Evolutionary conservation across 1,140 invertebrate species (phyloP), one percentile per base, ranked within the genome.

Genomic region (Cherax quadricarinatus): DNA sequence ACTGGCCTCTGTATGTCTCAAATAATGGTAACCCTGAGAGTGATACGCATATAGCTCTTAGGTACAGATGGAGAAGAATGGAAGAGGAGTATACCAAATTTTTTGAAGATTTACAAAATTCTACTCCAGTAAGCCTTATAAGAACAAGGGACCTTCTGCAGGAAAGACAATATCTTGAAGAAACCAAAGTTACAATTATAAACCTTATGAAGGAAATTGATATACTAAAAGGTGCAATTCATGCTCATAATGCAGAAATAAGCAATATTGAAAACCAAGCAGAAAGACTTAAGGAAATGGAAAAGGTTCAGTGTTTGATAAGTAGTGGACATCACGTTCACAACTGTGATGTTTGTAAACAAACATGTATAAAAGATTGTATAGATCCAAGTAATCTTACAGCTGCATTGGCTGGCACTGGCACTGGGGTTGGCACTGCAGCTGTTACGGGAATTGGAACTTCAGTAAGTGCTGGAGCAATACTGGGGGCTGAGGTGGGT

Each of bases 41-140:
- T 12, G 48, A 51, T 24, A 53, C 66, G 14, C 75, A 66, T 80
- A 57, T 21, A 79, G 24, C 24, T 21, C 53, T 80, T 12, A 24
- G 5, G 12, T 88, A 80, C 24, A 91, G 83, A 70, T 91, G 89
- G 89, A 51, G 80, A 12, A 75, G 60, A n/a, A 91, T 91, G 89
- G 49, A 48, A 66, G 75, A 18, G 1, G 62, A 91, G 83, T 91
- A 91, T 66, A 30, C 49, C 14, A 86, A 14, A n/a, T 91, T 91
- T 66, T 84, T 91, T 70, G 53, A 78, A 60, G 60, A 49, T 48
- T 49, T 91, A 51, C 51, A 21, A 53, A 66, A 51, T 86, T 53
- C 89, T 21, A 41, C 83, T n/a, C 48, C 89, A 51, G 89, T 91
- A 16, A 91, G 73, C 57, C 18, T 91, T 14, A 86, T 66, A 30